These are phyloP conservation scores for Philaethria dido DNA, from an alignment of 2,888 invertebrate species.

Conservation along the genomic window DNA sequence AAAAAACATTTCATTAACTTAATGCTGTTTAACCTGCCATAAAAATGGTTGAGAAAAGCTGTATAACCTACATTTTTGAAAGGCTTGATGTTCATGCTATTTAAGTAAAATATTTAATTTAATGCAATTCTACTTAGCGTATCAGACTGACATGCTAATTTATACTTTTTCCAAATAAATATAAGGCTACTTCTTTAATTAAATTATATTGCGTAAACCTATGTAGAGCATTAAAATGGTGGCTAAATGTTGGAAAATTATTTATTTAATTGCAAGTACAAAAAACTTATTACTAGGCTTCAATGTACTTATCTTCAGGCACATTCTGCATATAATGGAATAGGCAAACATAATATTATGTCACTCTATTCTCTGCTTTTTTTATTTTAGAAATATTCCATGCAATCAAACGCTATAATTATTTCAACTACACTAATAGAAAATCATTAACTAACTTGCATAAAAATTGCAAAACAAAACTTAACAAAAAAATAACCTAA, in stretches of 20 bases:
- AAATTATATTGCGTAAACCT: background rate
- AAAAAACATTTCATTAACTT: slow-evolving; percentile 1
- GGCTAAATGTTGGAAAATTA: no score
- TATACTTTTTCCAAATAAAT: background rate
- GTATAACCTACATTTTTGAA: slow-evolving; percentile 9
- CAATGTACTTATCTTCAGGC: no score
- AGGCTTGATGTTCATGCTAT: background rate
- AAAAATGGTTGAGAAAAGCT: slow-evolving; percentile 6
- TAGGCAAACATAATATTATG: background rate
- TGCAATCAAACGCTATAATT: background rate
- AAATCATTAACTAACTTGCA: background rate
- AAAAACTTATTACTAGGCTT: no score
- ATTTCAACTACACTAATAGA: background rate
- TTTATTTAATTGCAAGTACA: no score
- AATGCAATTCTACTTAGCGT: background rate
- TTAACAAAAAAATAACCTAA: background rate
- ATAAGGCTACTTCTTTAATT: background rate
- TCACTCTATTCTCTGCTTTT: background rate
- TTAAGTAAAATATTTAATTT: background rate
- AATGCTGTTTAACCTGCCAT: background rate
- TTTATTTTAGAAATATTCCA: background rate
- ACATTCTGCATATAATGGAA: no score
- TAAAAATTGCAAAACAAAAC: background rate
- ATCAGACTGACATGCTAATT: no score
- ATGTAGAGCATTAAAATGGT: no score